Evolutionary conservation across 2,113 vertebrate species (phyloP).

Genomic region (Xenopus borealis): DNA sequence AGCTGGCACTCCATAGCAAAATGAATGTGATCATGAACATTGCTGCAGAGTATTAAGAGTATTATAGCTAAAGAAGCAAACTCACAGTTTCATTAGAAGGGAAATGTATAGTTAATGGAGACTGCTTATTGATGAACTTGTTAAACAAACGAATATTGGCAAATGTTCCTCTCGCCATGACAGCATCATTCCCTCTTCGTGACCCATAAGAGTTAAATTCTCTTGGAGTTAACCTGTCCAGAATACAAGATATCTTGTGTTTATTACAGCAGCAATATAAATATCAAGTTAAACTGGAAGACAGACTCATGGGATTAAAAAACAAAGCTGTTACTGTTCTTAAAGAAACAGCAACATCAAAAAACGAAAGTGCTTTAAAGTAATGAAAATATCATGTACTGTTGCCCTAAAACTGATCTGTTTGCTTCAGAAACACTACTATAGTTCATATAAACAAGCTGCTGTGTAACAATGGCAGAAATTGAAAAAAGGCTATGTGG

Average conservation of each 20-base stretch:
- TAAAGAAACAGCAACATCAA: too few relatives aligned
- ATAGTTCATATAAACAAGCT: too few relatives aligned
- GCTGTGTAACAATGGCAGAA: too few relatives aligned
- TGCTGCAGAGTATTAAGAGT: too few relatives aligned
- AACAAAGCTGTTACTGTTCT: too few relatives aligned
- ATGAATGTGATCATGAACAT: too few relatives aligned
- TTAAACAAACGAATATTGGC: conserved; percentile 95
- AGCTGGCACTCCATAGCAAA: neutral
- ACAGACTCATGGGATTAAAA: too few relatives aligned
- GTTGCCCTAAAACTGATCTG: too few relatives aligned
- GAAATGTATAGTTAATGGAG: conserved; percentile 83
- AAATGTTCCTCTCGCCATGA: conserved; percentile 94
- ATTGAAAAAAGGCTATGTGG: too few relatives aligned
- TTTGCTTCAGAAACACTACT: too few relatives aligned
- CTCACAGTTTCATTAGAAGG: conserved; percentile 84
- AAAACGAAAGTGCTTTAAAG: too few relatives aligned
- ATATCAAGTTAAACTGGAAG: neutral
- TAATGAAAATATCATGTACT: too few relatives aligned
- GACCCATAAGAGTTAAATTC: conserved; percentile 97
- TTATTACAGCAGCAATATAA: neutral
- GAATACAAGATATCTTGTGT: neutral
- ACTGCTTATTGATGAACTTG: conserved; percentile 91
- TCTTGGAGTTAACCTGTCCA: conserved; percentile 75
- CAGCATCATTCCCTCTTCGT: conserved; percentile 89
- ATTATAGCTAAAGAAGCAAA: conserved; percentile 19